Evolutionary conservation across 2,888 invertebrate species (phyloP), one percentile per base, ranked within the genome.

Genomic region (Dusona sp.): DNA sequence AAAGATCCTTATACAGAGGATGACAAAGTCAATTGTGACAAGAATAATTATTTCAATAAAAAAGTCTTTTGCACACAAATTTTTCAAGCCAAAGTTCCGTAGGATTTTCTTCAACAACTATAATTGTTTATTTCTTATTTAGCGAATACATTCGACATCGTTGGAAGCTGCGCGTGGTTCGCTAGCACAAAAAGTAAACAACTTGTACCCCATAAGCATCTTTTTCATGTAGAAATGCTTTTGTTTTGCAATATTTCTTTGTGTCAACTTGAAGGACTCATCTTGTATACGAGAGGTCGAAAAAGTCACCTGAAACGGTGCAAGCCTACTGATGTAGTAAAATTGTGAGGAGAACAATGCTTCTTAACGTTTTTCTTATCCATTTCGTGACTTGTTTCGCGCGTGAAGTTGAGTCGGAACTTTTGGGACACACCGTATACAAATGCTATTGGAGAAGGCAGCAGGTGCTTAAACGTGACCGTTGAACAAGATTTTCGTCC

Each of bases 381-480:
- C 16, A 61, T 6, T 29, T 29, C n/a, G 13, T 61, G 4, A 29
- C 13, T 48, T 19, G 4, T 48, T 48, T 29, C 61, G 6, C 6
- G 25, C 61, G 29, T 29, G 6, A 29, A 61, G 29, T 61, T 61
- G 0, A 61, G 7, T 16, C 6, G 25, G 4, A 2, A 61, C 29
- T 61, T 61, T 61, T 29, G 29, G 61, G 29, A 61, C 61, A 61
- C 61, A 29, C 22, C 16, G 42, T 29, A 48, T 51, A 29, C 29
- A 0, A 8, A 33, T 51, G 3, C 16, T 19, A 16, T 48, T 19
- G 25, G 48, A 70, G 29, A 29, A 70, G 48, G 9, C 70, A 48
- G 48, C 70, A 70, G 70, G 70, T 70, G 70, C 48, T 38, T 42
- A 22, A 45, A 45, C 19, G 70, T 67, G 48, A 51, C 48, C 48